Percentiles rank a stretch among this genome's conserved stretches.
Evolutionary conservation across 2,113 vertebrate species (phyloP).

Genomic region (Muntiacus reevesi): DNA sequence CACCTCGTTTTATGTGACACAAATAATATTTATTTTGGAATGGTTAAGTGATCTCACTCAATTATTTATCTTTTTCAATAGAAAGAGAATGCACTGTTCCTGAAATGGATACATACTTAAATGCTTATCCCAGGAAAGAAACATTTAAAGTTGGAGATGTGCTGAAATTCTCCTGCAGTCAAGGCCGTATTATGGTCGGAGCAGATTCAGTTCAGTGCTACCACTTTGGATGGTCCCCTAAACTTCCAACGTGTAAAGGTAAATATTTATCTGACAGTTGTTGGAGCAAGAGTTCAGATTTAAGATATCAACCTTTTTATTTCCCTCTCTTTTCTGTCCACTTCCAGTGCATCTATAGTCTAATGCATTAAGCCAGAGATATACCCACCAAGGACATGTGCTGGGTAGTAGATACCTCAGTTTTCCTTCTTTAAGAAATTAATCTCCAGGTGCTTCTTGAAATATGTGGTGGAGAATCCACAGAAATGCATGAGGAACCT

Average conservation of each 20-base stretch:
- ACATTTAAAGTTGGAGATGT: slow-evolving; percentile 53
- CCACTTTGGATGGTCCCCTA: slow-evolving; percentile 82
- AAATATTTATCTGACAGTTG: neutral
- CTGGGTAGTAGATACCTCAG: accelerated
- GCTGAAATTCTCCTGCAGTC: slow-evolving; percentile 75
- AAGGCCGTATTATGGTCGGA: slow-evolving; percentile 52
- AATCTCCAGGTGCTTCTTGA: neutral
- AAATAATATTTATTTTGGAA: neutral
- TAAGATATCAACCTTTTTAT: too few relatives aligned
- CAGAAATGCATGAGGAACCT: neutral
- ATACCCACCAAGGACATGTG: too few relatives aligned
- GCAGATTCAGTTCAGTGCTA: slow-evolving; percentile 79
- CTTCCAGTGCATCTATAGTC: neutral
- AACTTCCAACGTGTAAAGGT: slow-evolving; percentile 79
- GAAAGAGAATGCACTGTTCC: slow-evolving; percentile 65
- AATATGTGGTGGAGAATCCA: neutral
- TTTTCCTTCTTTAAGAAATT: neutral
- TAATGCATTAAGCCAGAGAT: neutral
- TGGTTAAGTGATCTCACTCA: neutral
- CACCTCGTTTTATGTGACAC: neutral
- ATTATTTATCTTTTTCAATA: slow-evolving; percentile 45
- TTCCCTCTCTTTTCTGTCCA: neutral
- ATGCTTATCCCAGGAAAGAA: neutral
- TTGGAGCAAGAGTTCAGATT: neutral
- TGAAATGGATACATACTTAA: accelerated